These are phyloP conservation scores for Idaea dimidiata DNA, from an alignment of 2,888 invertebrate genomes.

Conservation along the genomic window DNA sequence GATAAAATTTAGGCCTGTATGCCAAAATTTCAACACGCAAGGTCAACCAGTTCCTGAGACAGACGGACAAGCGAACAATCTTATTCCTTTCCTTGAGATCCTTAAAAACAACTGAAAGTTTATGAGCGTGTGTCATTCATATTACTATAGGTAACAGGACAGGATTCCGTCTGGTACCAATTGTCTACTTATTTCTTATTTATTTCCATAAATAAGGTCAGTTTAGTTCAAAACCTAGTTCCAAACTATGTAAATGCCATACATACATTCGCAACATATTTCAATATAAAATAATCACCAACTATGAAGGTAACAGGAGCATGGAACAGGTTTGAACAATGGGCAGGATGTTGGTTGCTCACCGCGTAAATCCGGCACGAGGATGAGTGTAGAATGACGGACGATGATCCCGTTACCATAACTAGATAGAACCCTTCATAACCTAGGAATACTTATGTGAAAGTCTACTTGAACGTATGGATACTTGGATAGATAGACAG, in stretches of 20 bases:
- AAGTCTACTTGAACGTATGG: background rate
- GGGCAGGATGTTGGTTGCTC: slow-evolving; percentile 33
- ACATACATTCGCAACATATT: background rate
- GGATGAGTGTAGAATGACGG: slow-evolving; percentile 35
- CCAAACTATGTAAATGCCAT: background rate
- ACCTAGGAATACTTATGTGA: slow-evolving; percentile 11
- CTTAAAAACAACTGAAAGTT: no score
- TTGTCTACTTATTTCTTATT: no score
- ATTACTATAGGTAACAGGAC: no score
- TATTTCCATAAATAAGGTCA: no score
- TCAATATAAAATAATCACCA: background rate
- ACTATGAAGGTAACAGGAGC: background rate
- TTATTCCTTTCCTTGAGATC: no score
- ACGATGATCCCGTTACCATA: slow-evolving; percentile 30
- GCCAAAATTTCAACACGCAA: no score
- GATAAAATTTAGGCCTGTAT: no score
- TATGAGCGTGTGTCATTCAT: no score
- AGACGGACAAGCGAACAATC: no score
- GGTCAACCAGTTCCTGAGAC: no score
- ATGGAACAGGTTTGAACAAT: slow-evolving; percentile 10
- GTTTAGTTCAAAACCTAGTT: background rate
- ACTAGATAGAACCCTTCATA: slow-evolving; percentile 26
- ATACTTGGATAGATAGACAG: no score
- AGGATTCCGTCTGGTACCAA: no score
- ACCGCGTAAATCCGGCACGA: slow-evolving; percentile 45